A percentile compares a stretch with the other conserved stretches of the same genome.
Conservation (phyloP, 1,140 invertebrate genomes). For the Polyergus mexicanus region DNA sequence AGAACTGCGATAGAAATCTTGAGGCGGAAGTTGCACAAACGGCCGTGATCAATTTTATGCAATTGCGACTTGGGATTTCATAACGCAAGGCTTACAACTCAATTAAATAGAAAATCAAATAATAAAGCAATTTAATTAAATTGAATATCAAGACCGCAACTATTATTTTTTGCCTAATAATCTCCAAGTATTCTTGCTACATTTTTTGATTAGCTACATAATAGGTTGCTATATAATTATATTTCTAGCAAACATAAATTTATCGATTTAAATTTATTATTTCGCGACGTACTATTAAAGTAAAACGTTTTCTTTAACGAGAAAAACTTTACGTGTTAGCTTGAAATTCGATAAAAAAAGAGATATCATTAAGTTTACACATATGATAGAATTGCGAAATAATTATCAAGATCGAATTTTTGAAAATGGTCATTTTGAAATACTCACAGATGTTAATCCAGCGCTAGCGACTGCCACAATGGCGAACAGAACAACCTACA, state of each 20-base stretch:
- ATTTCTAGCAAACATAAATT: no score
- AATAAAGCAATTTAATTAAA: background rate
- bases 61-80: conserved; percentile 6
- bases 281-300: no score
- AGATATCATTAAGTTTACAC: background rate
- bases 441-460: conserved; percentile 40
- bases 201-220: background rate
- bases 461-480: conserved; percentile 79
- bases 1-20: background rate
- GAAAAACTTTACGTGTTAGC: background rate
- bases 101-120: conserved; percentile 10
- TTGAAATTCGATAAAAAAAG: background rate
- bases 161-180: conserved; percentile 9
- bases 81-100: background rate
- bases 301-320: background rate
- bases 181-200: background rate
- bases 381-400: background rate
- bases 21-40: conserved; percentile 17
- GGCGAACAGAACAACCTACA: conserved; percentile 84
- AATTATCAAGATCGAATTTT: background rate
- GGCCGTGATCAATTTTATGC: conserved; percentile 11
- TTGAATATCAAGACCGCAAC: background rate
- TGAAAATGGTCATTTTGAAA: conserved; percentile 60
- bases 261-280: no score
- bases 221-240: no score